Conservation (phyloP, 2,888 invertebrate genomes). For the Philereme transversata region DNA sequence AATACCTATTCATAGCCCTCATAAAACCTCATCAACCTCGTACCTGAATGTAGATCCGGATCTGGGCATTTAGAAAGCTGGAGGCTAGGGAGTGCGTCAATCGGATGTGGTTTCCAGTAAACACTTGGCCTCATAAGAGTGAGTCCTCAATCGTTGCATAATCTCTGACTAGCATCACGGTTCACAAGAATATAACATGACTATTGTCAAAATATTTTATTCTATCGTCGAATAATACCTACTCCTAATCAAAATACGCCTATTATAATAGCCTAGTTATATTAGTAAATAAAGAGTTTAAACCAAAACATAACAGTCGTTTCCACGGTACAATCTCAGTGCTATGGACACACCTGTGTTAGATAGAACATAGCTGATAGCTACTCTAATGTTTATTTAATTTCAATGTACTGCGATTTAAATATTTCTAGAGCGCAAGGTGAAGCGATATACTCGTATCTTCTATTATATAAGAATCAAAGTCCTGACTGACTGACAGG, state of each 20-base stretch:
- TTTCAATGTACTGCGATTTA: constrained; percentile 6
- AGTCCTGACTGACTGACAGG: too few relatives aligned
- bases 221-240: constrained; percentile 52
- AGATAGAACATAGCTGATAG: constrained; percentile 38
- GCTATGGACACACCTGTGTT: constrained; percentile 47
- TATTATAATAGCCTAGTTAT: constrained; percentile 59
- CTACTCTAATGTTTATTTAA: constrained; percentile 22
- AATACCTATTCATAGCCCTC: too few relatives aligned
- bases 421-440: constrained; percentile 7
- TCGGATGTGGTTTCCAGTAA: constrained; percentile 19
- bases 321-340: constrained; percentile 57
- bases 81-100: constrained; percentile 22
- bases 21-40: too few relatives aligned
- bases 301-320: constrained; percentile 59
- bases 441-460: neutral
- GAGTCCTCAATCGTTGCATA: constrained; percentile 19
- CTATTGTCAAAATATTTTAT: constrained; percentile 63
- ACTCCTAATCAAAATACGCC: constrained; percentile 61
- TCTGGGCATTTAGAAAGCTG: constrained; percentile 15
- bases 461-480: too few relatives aligned
- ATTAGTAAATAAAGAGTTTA: constrained; percentile 69
- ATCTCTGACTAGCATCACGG: constrained; percentile 9
- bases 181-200: constrained; percentile 28
- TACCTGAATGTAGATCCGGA: neutral
- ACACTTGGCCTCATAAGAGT: constrained; percentile 2